Evolutionary conservation across 2,113 vertebrate species (phyloP), one percentile per base, ranked within the genome.

Genomic region (Tupaia tana): DNA sequence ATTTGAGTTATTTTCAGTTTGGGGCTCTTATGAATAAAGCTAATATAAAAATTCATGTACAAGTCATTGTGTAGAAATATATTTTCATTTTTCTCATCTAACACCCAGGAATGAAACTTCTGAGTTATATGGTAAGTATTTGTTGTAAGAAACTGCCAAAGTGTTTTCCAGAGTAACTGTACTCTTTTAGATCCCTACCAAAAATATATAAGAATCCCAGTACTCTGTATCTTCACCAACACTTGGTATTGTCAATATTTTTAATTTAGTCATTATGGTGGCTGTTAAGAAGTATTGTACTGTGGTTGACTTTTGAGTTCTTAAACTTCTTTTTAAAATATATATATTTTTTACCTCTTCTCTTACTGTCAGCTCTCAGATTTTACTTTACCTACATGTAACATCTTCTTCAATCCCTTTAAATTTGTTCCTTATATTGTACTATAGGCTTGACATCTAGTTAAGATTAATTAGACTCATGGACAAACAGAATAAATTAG

Each of bases 311-410:
- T 86, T 95, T 79, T 89, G 43, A 94, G 85, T 93, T 92, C 34
- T 88, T 95, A 94, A 96, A 83, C 34, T 77, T 80, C 31, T 92
- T 92, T 94, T 86, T n/a, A n/a, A n/a, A n/a, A n/a, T 78, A 58
- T 56, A 2, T 7, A 70, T 59, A 43, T 92, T 87, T 80, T 73
- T 15, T 9, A 79, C 80, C 22, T 67, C 58, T 97, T 90, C 90
- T 12, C 27, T 78, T 91, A 29, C 22, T 78, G 12, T 86, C 43
- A 94, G n/a, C 43, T 84, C 73, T 74, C 13, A 90, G n/a, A 90
- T 90, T 96, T 92, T 22, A 96, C n/a, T 61, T 95, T 9, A 69
- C 13, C 34, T 74, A 89, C n/a, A 9, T 86, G 59, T 29, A 86
- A 64, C 18, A 82, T 78, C 63, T 86, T 95, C 61, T 73, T 52